Evolutionary conservation across 2,113 vertebrate genomes (phyloP).

Genomic region (Amblyopsis rosae): DNA sequence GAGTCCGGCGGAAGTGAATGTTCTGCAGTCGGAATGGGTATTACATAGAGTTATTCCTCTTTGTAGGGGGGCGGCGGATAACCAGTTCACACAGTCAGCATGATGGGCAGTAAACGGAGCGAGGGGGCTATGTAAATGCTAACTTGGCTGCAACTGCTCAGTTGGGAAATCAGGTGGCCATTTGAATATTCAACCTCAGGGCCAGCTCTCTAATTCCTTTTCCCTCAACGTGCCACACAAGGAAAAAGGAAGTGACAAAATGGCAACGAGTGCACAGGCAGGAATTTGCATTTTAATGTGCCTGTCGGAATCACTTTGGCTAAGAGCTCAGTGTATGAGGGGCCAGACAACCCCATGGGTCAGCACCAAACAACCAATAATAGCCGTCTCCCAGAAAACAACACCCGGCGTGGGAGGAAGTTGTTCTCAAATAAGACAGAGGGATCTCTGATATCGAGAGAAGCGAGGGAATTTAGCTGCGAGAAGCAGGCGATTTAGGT

Average conservation of each 20-base stretch:
- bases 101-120: constrained; percentile 60
- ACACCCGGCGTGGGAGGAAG: constrained; percentile 50
- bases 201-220: constrained; percentile 86
- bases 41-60: constrained; percentile 29
- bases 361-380: constrained; percentile 62
- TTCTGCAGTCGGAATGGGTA: constrained; percentile 2
- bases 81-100: constrained; percentile 35
- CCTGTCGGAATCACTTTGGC: constrained; percentile 78
- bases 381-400: constrained; percentile 54
- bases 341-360: constrained; percentile 59
- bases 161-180: constrained; percentile 68
- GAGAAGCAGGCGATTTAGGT: not conserved
- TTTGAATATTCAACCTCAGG: constrained; percentile 82
- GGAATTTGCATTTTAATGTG: constrained; percentile 93
- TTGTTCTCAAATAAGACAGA: constrained; percentile 28
- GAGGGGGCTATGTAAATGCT: constrained; percentile 56
- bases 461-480: constrained; percentile 20
- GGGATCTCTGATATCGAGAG: constrained; percentile 13
- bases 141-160: constrained; percentile 54
- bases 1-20: constrained; percentile 2
- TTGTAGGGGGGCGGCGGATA: constrained; percentile 17
- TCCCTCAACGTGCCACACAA: constrained; percentile 81
- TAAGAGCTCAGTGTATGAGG: constrained; percentile 51
- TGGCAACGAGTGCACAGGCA: constrained; percentile 76
- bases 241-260: constrained; percentile 86